Evolutionary conservation across 1,140 invertebrate species (phyloP), one percentile per base, ranked within the genome.

Genomic region (Palaemon carinicauda): DNA sequence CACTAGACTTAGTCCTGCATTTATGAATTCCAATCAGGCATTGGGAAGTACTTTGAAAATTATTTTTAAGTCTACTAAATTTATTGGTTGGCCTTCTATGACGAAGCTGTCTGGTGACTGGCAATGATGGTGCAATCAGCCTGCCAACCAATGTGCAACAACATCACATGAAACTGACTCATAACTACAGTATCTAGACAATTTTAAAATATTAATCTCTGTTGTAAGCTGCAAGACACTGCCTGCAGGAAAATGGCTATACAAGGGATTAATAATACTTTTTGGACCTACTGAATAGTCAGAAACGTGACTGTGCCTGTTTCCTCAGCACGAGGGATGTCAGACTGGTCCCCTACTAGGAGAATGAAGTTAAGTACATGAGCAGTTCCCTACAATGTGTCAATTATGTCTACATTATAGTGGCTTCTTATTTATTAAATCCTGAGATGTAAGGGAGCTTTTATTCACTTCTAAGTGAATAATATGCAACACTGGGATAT

Each of bases 391-490:
- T 86, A 86, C 84, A 79, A 86, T 86, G 84, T 80, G 77, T 86
- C 84, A 80, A 60, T 86, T 86, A 86, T 60, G 78, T 73, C 84
- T 86, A 86, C 84, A 80, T 86, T 86, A 86, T 86, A 86, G 78
- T 86, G 84, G 84, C 84, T 86, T 80, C 84, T 86, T 86, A 86
- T 86, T 60, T 78, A 86, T 86, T 86, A 86, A 86, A 86, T 86
- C 84, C 84, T 86, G 84, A 86, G 84, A 86, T 86, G 84, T 86
- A 86, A 86, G 84, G 84, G 84, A 86, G 84, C 84, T 86, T 41
- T 41, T 86, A 86, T 86, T 86, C 84, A 86, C 84, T 86, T 86
- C 75, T 80, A 80, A 54, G 84, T 86, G 84, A 86, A 86, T 73
- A 86, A 80, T 80, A 80, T 86, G 84, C 84, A 86, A 86, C 84